These are phyloP conservation scores for Dromococcyx pavoninus DNA, from an alignment of 2,797 vertebrate genomes.

Conservation along the genomic window DNA sequence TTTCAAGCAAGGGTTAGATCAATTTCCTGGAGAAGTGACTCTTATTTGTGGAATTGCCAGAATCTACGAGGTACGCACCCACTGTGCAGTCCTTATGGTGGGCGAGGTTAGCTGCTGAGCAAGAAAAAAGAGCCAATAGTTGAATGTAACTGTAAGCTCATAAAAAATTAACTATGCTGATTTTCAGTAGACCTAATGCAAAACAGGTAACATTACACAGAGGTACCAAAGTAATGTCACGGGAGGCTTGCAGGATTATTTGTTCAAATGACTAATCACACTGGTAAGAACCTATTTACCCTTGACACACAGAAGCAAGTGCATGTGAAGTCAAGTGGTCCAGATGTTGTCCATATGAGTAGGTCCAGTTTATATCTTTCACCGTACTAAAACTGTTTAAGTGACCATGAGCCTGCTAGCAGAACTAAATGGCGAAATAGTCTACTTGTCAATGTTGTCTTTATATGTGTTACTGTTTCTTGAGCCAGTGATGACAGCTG, in stretches of 20 bases:
- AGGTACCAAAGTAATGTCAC: background rate
- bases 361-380: background rate
- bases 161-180: background rate
- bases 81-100: background rate
- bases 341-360: background rate
- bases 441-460: background rate
- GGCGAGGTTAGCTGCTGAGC: background rate
- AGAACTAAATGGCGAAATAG: background rate
- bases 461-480: background rate
- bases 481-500: background rate
- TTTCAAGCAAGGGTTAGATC: constrained; percentile 94
- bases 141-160: background rate
- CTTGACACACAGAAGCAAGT: background rate
- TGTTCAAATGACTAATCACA: background rate
- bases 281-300: background rate
- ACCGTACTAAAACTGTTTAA: background rate
- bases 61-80: constrained; percentile 87
- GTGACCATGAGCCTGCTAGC: background rate
- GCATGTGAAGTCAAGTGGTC: background rate
- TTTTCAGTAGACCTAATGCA: background rate
- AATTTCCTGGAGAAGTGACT: constrained; percentile 93
- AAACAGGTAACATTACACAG: background rate
- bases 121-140: background rate
- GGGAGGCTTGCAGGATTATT: background rate
- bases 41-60: constrained; percentile 94